Evolutionary conservation across 1,140 invertebrate species (phyloP), one percentile per base, ranked within the genome.

Genomic region (Hyles vespertilio): DNA sequence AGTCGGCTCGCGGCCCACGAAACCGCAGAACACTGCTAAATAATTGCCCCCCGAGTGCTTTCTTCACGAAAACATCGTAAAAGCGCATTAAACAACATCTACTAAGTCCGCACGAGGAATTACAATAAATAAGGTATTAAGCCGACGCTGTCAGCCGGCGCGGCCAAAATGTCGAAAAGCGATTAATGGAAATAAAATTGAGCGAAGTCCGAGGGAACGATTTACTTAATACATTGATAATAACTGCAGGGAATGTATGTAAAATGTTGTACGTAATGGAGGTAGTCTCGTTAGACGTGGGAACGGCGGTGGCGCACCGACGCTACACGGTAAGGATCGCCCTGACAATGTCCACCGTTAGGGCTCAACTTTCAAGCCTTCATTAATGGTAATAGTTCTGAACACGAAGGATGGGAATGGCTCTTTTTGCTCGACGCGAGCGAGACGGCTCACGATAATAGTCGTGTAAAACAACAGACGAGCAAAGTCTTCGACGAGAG

Each of bases 151-250:
- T 75, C 72, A 67, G 71, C 36, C 55, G 63, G 51, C 69, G 66
- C 68, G 65, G 70, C 65, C 77, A 80, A 81, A 83, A 78, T 79
- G 70, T 78, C 68, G 71, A 74, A 77, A 72, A 77, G 70, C 74
- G 70, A 81, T 84, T 84, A 82, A 74, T 80, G 77, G 65, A 76
- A 76, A 78, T 82, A 77, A 82, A 79, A 82, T 77, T 81, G 74
- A 79, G 59, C 70, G 65, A 63, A 77, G 72, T 74, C 65, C 58
- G 59, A 70, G 67, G 63, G 66, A 79, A 77, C 70, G 74, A 80
- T 84, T 84, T 84, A 84, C 72, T 84, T 84, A 84, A 84, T 84
- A 83, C 72, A 79, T 82, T 77, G 77, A 82, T 82, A 79, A 81
- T 83, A 82, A 81, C 71, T 71, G 76, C 49, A 64, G 58, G 66